Percentiles rank a stretch among this genome's conserved stretches.
phyloP scores from a whole-genome alignment of 2,797 vertebrate genomes.

The Pseudochirops cupreus region DNA sequence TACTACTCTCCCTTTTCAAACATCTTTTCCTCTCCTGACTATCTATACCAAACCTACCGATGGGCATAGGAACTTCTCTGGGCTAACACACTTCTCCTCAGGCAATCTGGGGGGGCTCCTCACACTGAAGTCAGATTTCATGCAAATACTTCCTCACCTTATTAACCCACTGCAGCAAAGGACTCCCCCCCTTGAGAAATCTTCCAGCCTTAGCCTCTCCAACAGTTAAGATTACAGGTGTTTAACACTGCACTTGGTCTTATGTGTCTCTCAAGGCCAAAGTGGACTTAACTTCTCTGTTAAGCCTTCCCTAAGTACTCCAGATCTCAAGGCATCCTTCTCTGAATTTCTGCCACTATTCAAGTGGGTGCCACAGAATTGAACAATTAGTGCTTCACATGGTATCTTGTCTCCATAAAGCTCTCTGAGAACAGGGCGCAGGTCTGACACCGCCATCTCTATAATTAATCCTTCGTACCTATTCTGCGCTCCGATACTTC shows the following conservation, averaged over 20 bases:
- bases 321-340: background rate
- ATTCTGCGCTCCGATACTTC: background rate
- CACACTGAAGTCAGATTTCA: background rate
- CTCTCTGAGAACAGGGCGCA: slow-evolving; percentile 9
- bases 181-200: background rate
- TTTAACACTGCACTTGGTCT: background rate
- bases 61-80: background rate
- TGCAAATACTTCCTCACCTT: background rate
- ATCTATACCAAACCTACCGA: background rate
- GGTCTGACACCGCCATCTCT: slow-evolving; percentile 1
- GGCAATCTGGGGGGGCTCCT: background rate
- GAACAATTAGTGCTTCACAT: background rate
- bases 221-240: background rate
- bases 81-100: background rate
- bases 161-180: background rate
- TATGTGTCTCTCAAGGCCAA: background rate
- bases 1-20: background rate
- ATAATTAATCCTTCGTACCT: background rate
- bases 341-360: background rate
- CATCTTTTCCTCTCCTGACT: background rate
- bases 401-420: slow-evolving; percentile 1
- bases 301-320: background rate
- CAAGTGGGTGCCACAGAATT: background rate
- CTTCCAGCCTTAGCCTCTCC: background rate
- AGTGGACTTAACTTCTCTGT: background rate